A percentile compares a stretch with the other conserved stretches of the same genome.
Evolutionary conservation across 2,888 invertebrate species (phyloP).

Genomic region (Rhaphigaster nebulosa): DNA sequence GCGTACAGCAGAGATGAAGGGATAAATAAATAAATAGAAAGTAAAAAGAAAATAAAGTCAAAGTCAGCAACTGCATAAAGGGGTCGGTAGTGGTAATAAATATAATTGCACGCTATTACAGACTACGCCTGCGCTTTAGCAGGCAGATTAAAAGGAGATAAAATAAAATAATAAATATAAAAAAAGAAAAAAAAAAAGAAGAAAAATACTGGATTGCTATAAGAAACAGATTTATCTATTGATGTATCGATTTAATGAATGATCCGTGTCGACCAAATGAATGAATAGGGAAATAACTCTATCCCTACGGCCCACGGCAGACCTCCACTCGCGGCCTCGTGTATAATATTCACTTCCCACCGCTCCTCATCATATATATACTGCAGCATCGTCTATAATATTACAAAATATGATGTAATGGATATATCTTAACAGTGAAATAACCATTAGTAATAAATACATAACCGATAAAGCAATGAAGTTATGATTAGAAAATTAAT

Average conservation of each 20-base stretch:
- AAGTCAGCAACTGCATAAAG: not conserved
- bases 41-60: not conserved
- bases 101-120: not conserved
- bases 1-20: not conserved
- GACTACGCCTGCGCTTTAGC: not conserved
- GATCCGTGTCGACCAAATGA: slow-evolving; percentile 4
- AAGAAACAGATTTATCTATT: slow-evolving; percentile 11
- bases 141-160: not conserved
- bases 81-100: not conserved
- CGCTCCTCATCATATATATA: not conserved
- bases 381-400: too few relatives aligned
- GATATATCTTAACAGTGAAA: too few relatives aligned
- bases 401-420: too few relatives aligned
- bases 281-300: slow-evolving; percentile 19
- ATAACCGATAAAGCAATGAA: too few relatives aligned
- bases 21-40: not conserved
- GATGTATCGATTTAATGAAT: slow-evolving; percentile 22
- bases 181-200: not conserved
- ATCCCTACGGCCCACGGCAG: not conserved
- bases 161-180: not conserved
- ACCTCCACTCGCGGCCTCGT: not conserved
- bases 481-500: too few relatives aligned
- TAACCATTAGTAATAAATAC: too few relatives aligned
- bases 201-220: not conserved
- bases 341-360: not conserved